phyloP scores from a whole-genome alignment of 2,797 vertebrate species.

The Tinamus major region DNA sequence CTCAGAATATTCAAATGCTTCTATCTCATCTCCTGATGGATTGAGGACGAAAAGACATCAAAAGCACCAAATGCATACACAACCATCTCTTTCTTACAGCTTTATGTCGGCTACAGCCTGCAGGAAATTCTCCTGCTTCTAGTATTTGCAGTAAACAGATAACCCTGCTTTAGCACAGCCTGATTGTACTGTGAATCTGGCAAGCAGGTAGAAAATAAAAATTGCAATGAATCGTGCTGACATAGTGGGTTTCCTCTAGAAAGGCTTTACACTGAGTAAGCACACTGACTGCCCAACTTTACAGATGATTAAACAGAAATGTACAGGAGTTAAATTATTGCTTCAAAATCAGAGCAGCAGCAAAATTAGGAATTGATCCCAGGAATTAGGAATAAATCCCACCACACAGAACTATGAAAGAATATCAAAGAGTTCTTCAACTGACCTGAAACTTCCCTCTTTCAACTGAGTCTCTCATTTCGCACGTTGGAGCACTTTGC shows the following conservation, averaged over 20 bases:
- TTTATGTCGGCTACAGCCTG: not conserved
- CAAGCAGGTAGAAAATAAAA: constrained; percentile 3
- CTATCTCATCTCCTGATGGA: not conserved
- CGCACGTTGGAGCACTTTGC: not conserved
- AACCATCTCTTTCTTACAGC: not conserved
- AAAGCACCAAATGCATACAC: not conserved
- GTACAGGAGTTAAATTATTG: not conserved
- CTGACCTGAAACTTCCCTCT: not conserved
- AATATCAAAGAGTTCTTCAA: not conserved
- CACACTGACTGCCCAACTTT: not conserved
- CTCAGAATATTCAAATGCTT: not conserved
- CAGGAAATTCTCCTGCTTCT: not conserved
- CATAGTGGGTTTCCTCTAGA: not conserved
- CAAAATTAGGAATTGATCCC: not conserved
- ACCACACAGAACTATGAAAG: not conserved
- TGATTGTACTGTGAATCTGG: not conserved
- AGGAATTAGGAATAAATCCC: not conserved
- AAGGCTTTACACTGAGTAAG: not conserved
- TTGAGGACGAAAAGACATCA: not conserved
- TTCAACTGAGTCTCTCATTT: not conserved
- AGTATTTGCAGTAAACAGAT: not conserved
- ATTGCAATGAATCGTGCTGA: not conserved
- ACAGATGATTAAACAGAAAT: constrained; percentile 10
- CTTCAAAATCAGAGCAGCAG: not conserved
- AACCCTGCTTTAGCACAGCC: not conserved